Base-by-base conservation (phyloP, 2,888 invertebrate genomes). In the Melieria crassipennis region DNA sequence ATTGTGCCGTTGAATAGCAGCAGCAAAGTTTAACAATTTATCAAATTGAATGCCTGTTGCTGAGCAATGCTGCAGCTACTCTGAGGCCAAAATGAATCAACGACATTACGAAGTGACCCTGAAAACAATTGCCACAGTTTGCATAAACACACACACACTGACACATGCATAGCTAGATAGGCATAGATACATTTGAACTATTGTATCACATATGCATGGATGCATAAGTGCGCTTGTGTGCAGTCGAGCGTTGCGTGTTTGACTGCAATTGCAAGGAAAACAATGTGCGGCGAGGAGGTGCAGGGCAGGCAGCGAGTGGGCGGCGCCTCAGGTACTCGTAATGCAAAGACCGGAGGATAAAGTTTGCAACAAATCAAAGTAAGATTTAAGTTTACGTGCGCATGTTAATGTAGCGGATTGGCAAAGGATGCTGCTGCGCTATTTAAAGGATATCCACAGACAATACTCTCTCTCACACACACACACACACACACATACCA, bases 351-450 rank as follows among this genome's bases (percentile, higher is more conserved):
- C 10, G 42, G n/a, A 16, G 45, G 45, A 61, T 55, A 58, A 70
- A 70, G 52, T 70, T 70, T 65, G 60, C 65, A 65, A 70, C 60
- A 70, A 70, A 70, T 70, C 70, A 70, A 70, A 70, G 65, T 11
- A 65, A 65, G 60, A 70, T 70, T 65, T 70, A 70, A 65, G 65
- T 70, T 65, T 47, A 65, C n/a, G 47, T 66, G 57, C 30, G 30
- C 58, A 57, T 48, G 47, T 30, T 11, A 66, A 30, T 57, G 56
- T 47, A 47, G 47, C 46, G 58, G 65, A 47, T 47, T 66, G 46
- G 47, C 47, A 45, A 66, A 30, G 42, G 65, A 57, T 66, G 47
- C 30, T 30, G 42, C n/a, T 4, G 9, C 42, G n/a, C 6, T 47
- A 30, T 47, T 66, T 7, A 42, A 48, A 57, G n/a, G 13, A 55